Percentiles rank a stretch among this genome's conserved stretches.
Evolutionary conservation across 1,140 invertebrate species (phyloP).

Genomic region (Drosophila mojavensis): DNA sequence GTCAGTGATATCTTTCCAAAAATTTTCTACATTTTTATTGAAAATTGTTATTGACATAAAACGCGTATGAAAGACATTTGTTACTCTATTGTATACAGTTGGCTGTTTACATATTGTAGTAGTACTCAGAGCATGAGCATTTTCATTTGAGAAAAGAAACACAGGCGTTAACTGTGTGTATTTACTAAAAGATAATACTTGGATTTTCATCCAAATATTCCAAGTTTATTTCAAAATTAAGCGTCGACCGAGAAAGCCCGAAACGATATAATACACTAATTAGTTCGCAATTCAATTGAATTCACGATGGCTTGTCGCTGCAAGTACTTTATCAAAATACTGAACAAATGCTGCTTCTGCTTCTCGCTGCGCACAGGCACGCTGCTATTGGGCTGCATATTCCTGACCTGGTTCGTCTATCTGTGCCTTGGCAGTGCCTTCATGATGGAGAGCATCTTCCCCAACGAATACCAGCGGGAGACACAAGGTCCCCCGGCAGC

Average conservation of each 20-base stretch:
- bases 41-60: neutral
- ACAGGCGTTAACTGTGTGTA: no score
- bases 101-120: neutral
- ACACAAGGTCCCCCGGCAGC: slow-evolving; percentile 19
- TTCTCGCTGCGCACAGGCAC: slow-evolving; percentile 44
- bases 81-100: slow-evolving; percentile 7
- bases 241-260: neutral
- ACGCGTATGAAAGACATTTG: neutral
- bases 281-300: neutral
- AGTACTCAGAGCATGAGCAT: neutral
- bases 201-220: neutral
- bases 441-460: slow-evolving; percentile 70
- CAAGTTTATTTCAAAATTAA: slow-evolving; percentile 5
- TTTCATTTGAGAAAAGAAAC: neutral
- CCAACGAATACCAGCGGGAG: slow-evolving; percentile 51
- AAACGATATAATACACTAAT: no score
- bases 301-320: slow-evolving; percentile 61
- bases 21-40: neutral
- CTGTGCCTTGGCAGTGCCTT: slow-evolving; percentile 58
- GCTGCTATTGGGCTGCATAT: slow-evolving; percentile 60
- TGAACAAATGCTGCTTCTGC: slow-evolving; percentile 54
- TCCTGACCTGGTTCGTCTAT: slow-evolving; percentile 64
- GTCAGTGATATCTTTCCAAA: neutral
- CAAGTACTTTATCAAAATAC: slow-evolving; percentile 42
- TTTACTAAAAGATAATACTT: neutral